phyloP scores from a whole-genome alignment of 1,140 invertebrate species.

The Plutomurus gul region DNA sequence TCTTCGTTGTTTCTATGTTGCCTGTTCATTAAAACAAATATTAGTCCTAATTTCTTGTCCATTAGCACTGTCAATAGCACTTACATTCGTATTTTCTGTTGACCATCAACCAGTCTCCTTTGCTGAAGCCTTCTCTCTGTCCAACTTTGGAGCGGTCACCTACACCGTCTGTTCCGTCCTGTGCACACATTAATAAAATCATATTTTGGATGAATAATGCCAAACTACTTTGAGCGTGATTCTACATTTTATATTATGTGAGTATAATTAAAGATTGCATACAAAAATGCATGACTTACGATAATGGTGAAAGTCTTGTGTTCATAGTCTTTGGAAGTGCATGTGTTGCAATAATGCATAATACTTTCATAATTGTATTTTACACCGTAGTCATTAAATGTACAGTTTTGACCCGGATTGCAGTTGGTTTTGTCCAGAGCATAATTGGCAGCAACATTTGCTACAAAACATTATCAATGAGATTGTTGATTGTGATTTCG shows the following conservation, averaged over 20 bases:
- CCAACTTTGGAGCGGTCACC: neutral
- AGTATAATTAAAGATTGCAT: neutral
- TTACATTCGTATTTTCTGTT: constrained; percentile 1
- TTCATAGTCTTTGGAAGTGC: neutral
- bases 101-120: constrained; percentile 15
- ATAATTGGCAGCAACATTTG: neutral
- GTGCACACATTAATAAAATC: neutral
- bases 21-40: neutral
- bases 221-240: neutral
- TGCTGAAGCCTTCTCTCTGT: constrained; percentile 9
- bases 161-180: neutral
- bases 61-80: too few species aligned
- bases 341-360: neutral
- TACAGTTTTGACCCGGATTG: neutral
- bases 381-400: neutral
- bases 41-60: neutral
- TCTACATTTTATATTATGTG: neutral
- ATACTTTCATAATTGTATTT: constrained; percentile 23
- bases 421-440: neutral
- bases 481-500: neutral
- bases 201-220: neutral
- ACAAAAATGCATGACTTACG: neutral
- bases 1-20: neutral
- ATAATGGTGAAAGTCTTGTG: neutral
- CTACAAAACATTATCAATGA: neutral